Conservation (phyloP, 2,888 invertebrate genomes). For the Lottia gigantea region DNA sequence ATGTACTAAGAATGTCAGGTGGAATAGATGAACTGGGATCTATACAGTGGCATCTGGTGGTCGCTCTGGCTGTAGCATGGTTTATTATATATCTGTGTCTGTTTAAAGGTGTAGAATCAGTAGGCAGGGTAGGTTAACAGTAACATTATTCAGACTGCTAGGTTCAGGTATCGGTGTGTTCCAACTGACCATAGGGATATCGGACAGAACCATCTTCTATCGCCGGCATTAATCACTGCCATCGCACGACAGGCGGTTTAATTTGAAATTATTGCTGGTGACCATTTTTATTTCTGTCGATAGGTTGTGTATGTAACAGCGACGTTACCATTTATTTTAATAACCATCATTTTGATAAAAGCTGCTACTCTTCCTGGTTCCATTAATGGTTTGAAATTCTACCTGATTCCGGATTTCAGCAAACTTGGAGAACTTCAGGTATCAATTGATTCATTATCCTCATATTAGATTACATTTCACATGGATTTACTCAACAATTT, state of each 20-base stretch:
- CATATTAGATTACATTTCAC: no score
- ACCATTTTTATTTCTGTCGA: not conserved
- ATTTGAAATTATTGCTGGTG: not conserved
- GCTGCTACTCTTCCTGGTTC: constrained; percentile 50
- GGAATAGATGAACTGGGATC: constrained; percentile 57
- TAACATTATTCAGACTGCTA: no score
- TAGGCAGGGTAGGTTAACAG: constrained; percentile 54
- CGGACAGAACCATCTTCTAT: no score
- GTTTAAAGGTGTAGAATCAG: constrained; percentile 62
- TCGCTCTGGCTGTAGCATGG: constrained; percentile 58
- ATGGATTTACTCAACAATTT: no score
- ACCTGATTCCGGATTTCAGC: constrained; percentile 47
- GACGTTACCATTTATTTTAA: constrained; percentile 48
- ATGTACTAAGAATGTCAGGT: constrained; percentile 53
- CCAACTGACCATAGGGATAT: no score
- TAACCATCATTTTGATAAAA: constrained; percentile 49
- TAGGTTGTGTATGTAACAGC: constrained; percentile 51
- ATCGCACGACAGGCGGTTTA: no score
- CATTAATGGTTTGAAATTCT: constrained; percentile 47
- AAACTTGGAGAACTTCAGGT: constrained; percentile 42
- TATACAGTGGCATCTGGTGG: constrained; percentile 53
- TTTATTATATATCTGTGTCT: constrained; percentile 61
- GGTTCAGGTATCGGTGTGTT: no score
- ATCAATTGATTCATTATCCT: constrained; percentile 1
- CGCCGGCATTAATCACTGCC: no score